Percentiles rank a stretch among this genome's conserved stretches.
These are phyloP conservation scores for Syngnathus floridae DNA, from an alignment of 2,113 vertebrate species.

Conservation along the genomic window DNA sequence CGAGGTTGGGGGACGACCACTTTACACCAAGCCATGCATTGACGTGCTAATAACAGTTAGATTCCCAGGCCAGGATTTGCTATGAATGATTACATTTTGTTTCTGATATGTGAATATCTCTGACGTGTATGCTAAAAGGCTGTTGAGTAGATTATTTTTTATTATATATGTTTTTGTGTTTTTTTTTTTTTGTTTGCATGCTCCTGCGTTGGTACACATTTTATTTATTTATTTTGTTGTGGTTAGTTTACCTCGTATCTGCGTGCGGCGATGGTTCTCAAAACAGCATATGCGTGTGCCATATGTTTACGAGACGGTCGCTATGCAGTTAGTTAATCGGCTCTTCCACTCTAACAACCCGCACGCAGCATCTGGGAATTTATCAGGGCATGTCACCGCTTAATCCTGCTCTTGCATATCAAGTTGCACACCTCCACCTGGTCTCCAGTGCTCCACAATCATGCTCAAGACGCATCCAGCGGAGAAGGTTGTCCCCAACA, in stretches of 20 bases:
- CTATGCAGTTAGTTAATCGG: slow-evolving; percentile 59
- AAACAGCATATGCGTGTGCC: slow-evolving; percentile 50
- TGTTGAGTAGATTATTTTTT: not conserved
- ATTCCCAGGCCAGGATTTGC: not conserved
- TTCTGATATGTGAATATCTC: not conserved
- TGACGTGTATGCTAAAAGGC: not conserved
- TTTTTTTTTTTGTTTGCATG: too few relatives aligned
- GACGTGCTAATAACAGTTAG: not conserved
- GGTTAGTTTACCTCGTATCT: not conserved
- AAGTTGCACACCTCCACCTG: slow-evolving; percentile 16
- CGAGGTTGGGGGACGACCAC: too few relatives aligned
- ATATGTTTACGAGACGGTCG: slow-evolving; percentile 57
- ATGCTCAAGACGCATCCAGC: slow-evolving; percentile 1
- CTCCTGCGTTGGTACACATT: too few relatives aligned
- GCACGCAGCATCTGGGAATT: slow-evolving; percentile 14
- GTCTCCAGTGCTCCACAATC: slow-evolving; percentile 15
- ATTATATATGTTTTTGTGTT: too few relatives aligned
- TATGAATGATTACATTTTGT: not conserved
- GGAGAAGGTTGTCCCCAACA: not conserved
- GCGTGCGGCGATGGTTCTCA: slow-evolving; percentile 10
- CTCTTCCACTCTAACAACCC: slow-evolving; percentile 47
- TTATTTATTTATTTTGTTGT: not conserved
- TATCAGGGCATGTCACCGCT: slow-evolving; percentile 25
- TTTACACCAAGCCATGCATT: too few relatives aligned
- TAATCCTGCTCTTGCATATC: slow-evolving; percentile 47